Base-by-base conservation (phyloP, 2,797 vertebrate genomes). In the Hozukius guyotensis region DNA sequence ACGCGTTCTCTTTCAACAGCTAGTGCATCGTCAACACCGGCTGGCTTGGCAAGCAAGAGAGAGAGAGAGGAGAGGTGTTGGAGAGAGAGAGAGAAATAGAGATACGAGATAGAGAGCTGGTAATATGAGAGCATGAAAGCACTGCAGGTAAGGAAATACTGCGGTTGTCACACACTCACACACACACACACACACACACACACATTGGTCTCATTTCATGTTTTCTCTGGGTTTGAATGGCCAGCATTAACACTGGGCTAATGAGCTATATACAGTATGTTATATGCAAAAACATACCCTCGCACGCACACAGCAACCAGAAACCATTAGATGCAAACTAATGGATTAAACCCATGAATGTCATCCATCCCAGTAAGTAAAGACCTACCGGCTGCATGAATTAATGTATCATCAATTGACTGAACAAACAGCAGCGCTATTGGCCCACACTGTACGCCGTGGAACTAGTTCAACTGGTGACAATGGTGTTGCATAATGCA, bases 21-120 rank as follows among this genome's bases (percentile, higher is more conserved):
- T 66, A 88, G 73, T 81, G 84, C 88, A 85, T 87, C 77, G 65
- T 90, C 88, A 93, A 93, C 88, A 90, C 85, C 74, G 84, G 86
- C 89, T 87, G 87, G 89, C 84, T 90, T 91, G 93, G 92, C 86
- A 85, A 75, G 77, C 55, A 24, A 65, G 49, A 70, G 67, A 80
- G 64, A 77, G 72, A 57, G 14, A 53, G 42, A 46, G 65, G 9
- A 56, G 72, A 75, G 76, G 73, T 71, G 85, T 74, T 71, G 76
- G 60, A 55, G 72, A 62, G 77, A 62, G 77, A 62, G 77, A 84
- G 74, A 70, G 32, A 69, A 7, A 38, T 63, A 77, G 59, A 79
- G 78, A 85, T 82, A 78, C 78, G 55, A 85, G 71, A 80, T 60
- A 38, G 59, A 77, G 80, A 72, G 78, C 63, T 13, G 49, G 89